phyloP scores from a whole-genome alignment of 2,888 invertebrate genomes.

The Eremobia ochroleuca region DNA sequence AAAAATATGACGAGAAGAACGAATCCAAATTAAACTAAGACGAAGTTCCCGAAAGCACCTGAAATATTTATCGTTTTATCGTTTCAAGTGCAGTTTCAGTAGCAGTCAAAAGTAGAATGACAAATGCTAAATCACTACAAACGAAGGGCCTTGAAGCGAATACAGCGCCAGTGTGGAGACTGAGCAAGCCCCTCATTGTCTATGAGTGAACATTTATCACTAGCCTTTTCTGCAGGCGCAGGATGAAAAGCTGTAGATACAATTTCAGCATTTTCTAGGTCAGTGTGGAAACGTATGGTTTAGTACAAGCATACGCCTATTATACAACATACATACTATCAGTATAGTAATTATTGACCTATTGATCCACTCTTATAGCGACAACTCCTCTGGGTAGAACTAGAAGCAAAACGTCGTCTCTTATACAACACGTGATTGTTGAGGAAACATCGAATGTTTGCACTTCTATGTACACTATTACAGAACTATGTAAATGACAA shows the following conservation, averaged over 20 bases:
- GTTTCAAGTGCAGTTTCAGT: not conserved
- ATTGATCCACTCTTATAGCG: constrained; percentile 24
- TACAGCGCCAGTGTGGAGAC: not conserved
- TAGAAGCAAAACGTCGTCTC: not conserved
- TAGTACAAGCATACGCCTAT: constrained; percentile 14
- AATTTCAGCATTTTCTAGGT: not conserved
- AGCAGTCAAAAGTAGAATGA: not conserved
- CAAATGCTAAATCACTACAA: constrained; percentile 4
- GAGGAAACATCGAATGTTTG: constrained; percentile 37
- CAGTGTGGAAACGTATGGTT: not conserved
- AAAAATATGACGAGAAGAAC: not conserved
- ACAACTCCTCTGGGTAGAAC: constrained; percentile 17
- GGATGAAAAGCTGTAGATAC: not conserved
- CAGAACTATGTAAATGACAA: constrained; percentile 46
- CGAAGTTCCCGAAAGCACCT: not conserved
- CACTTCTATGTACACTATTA: constrained; percentile 42
- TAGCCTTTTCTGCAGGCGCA: not conserved
- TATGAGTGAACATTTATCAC: not conserved
- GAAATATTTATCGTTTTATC: not conserved
- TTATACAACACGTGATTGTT: constrained; percentile 36
- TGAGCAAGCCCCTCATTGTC: not conserved
- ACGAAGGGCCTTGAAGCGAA: not conserved
- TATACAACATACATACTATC: not conserved
- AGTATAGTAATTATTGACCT: no score
- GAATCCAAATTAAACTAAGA: not conserved